Evolutionary conservation across 2,113 vertebrate species (phyloP).

Genomic region (Phoxinus phoxinus): DNA sequence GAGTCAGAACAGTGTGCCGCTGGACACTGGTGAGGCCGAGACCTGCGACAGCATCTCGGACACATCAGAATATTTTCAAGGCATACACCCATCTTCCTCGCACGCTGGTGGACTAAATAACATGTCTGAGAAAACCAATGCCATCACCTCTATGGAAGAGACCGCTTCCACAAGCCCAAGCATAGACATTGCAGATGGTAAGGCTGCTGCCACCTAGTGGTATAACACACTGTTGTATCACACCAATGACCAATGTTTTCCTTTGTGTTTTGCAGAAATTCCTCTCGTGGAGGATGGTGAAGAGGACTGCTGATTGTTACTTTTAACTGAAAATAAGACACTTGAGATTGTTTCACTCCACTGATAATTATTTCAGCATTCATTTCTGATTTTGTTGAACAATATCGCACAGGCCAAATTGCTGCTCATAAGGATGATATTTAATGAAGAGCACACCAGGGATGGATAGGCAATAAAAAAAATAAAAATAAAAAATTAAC

Average conservation of each 20-base stretch:
- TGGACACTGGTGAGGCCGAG: slow-evolving; percentile 69
- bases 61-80: slow-evolving; percentile 79
- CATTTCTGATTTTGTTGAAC: slow-evolving; percentile 23
- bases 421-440: slow-evolving; percentile 23
- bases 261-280: slow-evolving; percentile 77
- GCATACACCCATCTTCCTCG: slow-evolving; percentile 67
- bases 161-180: slow-evolving; percentile 76
- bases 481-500: not conserved
- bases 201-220: slow-evolving; percentile 54
- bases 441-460: slow-evolving; percentile 32
- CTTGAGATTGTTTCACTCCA: slow-evolving; percentile 24
- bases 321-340: slow-evolving; percentile 15
- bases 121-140: slow-evolving; percentile 63
- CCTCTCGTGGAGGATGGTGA: slow-evolving; percentile 83
- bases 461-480: slow-evolving; percentile 51
- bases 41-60: slow-evolving; percentile 69
- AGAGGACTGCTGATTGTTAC: slow-evolving; percentile 52
- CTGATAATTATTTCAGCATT: slow-evolving; percentile 38
- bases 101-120: slow-evolving; percentile 65
- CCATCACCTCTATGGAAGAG: slow-evolving; percentile 58
- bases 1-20: slow-evolving; percentile 61
- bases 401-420: not conserved
- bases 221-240: not conserved
- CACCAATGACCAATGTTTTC: slow-evolving; percentile 5
- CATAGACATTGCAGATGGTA: slow-evolving; percentile 86